phyloP scores from a whole-genome alignment of 2,797 vertebrate genomes.

The Hozukius guyotensis region DNA sequence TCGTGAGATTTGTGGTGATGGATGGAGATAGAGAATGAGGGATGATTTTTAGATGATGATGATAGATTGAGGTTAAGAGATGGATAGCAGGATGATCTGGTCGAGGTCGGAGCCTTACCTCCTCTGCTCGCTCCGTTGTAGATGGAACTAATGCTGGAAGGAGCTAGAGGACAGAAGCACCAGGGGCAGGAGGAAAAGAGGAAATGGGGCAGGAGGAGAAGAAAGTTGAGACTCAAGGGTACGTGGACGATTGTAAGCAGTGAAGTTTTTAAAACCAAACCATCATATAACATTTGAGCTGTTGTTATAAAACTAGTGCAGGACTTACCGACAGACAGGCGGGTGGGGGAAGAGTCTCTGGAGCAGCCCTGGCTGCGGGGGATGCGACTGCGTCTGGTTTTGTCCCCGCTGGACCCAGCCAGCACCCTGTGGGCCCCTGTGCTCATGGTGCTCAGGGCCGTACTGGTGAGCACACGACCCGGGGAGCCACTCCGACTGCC shows the following conservation, averaged over 20 bases:
- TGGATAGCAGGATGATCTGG: conserved; percentile 2
- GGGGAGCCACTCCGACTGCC: conserved; percentile 97
- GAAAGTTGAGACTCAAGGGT: conserved; percentile 22
- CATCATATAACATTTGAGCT: background rate
- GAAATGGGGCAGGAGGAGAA: conserved; percentile 21
- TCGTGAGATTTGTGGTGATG: conserved; percentile 14
- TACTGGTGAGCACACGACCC: conserved; percentile 93
- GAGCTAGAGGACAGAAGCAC: conserved; percentile 75
- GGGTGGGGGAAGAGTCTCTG: conserved; percentile 95
- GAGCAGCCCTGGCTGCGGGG: conserved; percentile 98
- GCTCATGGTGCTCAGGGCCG: conserved; percentile 92
- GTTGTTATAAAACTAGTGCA: background rate
- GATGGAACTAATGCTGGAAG: conserved; percentile 85
- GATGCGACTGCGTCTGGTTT: conserved; percentile 93
- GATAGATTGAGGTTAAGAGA: background rate
- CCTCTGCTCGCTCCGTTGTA: conserved; percentile 86
- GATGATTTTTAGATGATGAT: conserved; percentile 29
- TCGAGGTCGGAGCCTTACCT: conserved; percentile 77
- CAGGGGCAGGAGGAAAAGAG: conserved; percentile 27
- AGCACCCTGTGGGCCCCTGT: conserved; percentile 91
- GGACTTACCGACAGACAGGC: conserved; percentile 93
- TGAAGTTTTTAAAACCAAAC: background rate
- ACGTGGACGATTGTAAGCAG: background rate
- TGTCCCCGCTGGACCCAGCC: conserved; percentile 79
- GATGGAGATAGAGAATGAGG: conserved; percentile 22